Evolutionary conservation across 2,113 vertebrate species (phyloP), one percentile per base, ranked within the genome.

Genomic region (Psophia crepitans): DNA sequence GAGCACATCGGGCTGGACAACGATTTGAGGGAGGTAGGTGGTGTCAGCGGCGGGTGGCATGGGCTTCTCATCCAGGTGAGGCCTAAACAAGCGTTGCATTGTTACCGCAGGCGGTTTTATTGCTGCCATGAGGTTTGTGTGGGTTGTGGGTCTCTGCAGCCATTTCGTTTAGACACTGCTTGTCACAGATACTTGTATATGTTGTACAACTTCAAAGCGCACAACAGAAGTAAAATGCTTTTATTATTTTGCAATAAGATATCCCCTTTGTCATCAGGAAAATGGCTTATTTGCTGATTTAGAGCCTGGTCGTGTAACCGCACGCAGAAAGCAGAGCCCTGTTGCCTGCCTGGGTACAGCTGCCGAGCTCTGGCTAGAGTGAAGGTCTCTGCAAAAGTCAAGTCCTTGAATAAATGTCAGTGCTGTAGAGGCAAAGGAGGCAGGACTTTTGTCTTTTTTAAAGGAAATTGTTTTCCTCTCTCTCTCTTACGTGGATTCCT

Each of bases 1-100:
- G 99, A 99, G 28, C 98, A 99, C 56, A 97, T 99, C 2, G 98
- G 98, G 22, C 95, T 98, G 89, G 99, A 99, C 96, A 99, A 97
- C 2, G 99, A 99, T 46, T 84, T 99, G 63, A 98, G 98, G 97
- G 99, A 99, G 98, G 99, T 99, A 98, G 37, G 96, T 97, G 58
- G 32, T 84, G 46, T 70, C 32, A 6, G 28, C 46, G n/a, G 24
- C 2, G 4, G 48, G 69, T 1, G 3, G 35, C 66, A 33, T 2
- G 1, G 41, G 57, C 33, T 21, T 76, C 35, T 35, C 57, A 21
- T 24, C 68, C 89, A 15, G 68, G 3, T 56, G 54, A 32, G 44
- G 28, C 37, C 39, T 71, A 73, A n/a, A 33, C 30, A 68, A 51
- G 8, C 2, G 2, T 6, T 9, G 39, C 11, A 16, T 49, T 61